These are phyloP conservation scores for Pipistrellus pipistrellus DNA, from an alignment of 2,797 vertebrate genomes.

Conservation along the genomic window DNA sequence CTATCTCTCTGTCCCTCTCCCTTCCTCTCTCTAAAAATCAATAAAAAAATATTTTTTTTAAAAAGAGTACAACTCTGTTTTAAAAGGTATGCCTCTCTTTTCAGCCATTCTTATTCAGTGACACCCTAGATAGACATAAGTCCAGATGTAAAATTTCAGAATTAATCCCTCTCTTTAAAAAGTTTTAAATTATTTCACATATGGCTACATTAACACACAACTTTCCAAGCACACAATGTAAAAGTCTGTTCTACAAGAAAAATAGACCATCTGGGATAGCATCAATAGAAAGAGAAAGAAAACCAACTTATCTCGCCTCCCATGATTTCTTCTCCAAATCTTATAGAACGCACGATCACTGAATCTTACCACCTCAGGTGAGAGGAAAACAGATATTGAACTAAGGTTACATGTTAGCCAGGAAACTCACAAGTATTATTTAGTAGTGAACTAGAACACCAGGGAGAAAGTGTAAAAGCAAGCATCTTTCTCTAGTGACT, in stretches of 20 bases:
- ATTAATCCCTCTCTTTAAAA: slow-evolving; percentile 11
- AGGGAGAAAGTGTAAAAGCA: slow-evolving; percentile 22
- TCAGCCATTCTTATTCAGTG: neutral
- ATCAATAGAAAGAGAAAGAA: slow-evolving; percentile 20
- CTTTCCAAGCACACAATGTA: neutral
- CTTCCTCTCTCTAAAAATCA: no score
- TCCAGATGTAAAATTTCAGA: neutral
- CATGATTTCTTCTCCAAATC: slow-evolving; percentile 29
- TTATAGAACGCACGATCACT: neutral
- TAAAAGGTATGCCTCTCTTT: neutral
- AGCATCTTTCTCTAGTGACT: slow-evolving; percentile 38
- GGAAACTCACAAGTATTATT: neutral
- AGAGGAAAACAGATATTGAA: slow-evolving; percentile 45
- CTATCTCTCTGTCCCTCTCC: no score
- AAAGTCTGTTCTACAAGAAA: slow-evolving; percentile 34
- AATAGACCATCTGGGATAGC: neutral
- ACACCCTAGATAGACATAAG: neutral
- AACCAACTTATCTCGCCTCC: neutral
- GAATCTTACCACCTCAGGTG: slow-evolving; percentile 12
- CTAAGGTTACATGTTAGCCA: neutral
- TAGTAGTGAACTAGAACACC: neutral
- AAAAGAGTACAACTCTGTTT: neutral
- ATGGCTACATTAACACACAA: neutral
- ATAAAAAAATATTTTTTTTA: neutral
- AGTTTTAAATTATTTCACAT: slow-evolving; percentile 11